A percentile compares a stretch with the other conserved stretches of the same genome.
Conservation (phyloP, 2,888 invertebrate genomes). For the Punctoribates punctum region DNA sequence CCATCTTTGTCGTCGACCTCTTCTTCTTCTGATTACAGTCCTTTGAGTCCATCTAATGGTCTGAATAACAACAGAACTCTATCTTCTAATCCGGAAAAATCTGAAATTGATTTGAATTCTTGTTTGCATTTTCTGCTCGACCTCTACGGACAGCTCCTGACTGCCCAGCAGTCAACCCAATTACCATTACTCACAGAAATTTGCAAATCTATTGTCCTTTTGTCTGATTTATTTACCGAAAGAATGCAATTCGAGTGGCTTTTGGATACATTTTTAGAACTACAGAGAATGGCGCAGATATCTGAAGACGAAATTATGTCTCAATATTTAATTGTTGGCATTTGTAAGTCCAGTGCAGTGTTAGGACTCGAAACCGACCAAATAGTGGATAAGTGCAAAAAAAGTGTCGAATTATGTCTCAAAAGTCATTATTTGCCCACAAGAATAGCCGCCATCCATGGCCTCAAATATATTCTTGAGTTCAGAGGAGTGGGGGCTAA, state of each 20-base stretch:
- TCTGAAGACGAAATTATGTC: slow-evolving; percentile 70
- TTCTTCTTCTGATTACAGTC: slow-evolving; percentile 46
- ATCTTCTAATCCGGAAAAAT: slow-evolving; percentile 51
- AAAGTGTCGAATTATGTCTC: slow-evolving; percentile 61
- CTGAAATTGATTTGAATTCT: slow-evolving; percentile 80
- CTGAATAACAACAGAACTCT: slow-evolving; percentile 23
- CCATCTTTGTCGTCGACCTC: slow-evolving; percentile 36
- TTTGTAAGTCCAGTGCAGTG: slow-evolving; percentile 67
- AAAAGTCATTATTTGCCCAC: slow-evolving; percentile 64
- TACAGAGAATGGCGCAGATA: slow-evolving; percentile 62
- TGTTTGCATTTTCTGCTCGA: slow-evolving; percentile 88
- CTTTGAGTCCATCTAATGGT: slow-evolving; percentile 30
- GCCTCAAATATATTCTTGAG: slow-evolving; percentile 65
- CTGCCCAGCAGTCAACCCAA: slow-evolving; percentile 45
- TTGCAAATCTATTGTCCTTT: slow-evolving; percentile 63
- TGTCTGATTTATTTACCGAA: slow-evolving; percentile 69
- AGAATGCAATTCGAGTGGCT: slow-evolving; percentile 74
- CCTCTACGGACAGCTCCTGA: slow-evolving; percentile 67
- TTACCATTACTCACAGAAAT: slow-evolving; percentile 49
- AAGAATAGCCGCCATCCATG: slow-evolving; percentile 64
- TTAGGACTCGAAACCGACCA: slow-evolving; percentile 62
- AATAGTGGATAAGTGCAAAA: slow-evolving; percentile 62
- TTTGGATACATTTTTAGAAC: slow-evolving; percentile 66
- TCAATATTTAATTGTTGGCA: slow-evolving; percentile 65
- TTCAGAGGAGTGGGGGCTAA: slow-evolving; percentile 49